Conservation (phyloP, 2,888 invertebrate genomes). For the Machimus rusticus region DNA sequence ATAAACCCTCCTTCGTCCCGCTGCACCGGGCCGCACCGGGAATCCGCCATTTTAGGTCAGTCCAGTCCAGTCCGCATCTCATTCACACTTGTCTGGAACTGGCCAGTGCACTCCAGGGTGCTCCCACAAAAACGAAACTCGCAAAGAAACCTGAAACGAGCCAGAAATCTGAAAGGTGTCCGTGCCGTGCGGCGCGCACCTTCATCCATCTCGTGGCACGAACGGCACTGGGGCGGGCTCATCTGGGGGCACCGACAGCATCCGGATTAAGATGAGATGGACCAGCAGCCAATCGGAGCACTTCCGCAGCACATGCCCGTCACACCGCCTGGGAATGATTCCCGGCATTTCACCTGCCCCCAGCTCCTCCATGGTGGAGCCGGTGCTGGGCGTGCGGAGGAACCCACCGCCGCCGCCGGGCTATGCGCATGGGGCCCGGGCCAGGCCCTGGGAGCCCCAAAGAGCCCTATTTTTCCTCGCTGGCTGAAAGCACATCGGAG, state of each 20-base stretch:
- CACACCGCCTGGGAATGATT: background rate
- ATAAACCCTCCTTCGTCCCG: background rate
- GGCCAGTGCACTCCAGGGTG: background rate
- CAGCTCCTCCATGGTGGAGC: background rate
- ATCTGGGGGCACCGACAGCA: background rate
- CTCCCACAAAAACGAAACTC: background rate
- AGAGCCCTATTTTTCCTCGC: background rate
- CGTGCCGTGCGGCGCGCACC: background rate
- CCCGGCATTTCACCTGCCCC: background rate
- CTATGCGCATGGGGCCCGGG: background rate
- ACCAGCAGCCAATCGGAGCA: background rate
- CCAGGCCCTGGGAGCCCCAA: background rate
- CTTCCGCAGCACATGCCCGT: constrained; percentile 5
- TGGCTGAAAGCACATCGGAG: background rate
- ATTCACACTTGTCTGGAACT: background rate
- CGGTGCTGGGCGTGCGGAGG: background rate
- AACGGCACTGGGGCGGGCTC: background rate
- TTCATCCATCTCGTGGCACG: background rate
- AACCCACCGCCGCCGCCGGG: background rate
- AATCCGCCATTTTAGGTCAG: background rate
- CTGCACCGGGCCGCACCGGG: background rate
- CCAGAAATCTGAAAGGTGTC: background rate
- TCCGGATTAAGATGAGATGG: background rate
- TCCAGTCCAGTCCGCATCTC: background rate
- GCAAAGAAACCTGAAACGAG: background rate